These are phyloP conservation scores for Tenualosa ilisha DNA, from an alignment of 2,797 vertebrate species.

Conservation along the genomic window DNA sequence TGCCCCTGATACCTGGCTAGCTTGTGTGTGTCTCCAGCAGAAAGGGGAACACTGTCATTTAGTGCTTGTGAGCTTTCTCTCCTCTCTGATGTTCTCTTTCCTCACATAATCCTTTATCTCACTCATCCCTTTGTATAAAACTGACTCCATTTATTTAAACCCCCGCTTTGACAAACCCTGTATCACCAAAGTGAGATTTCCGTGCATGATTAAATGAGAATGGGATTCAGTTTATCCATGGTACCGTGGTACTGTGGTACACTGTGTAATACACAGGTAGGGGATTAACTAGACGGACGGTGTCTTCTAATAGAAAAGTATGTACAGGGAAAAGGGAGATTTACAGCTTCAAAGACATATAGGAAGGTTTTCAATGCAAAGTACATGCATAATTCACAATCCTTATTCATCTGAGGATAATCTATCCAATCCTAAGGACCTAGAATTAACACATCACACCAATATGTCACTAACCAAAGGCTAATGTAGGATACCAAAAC, in stretches of 20 bases:
- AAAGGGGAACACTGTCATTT: not conserved
- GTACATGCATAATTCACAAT: not conserved
- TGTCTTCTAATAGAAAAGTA: not conserved
- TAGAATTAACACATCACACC: not conserved
- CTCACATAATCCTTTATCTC: not conserved
- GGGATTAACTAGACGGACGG: not conserved
- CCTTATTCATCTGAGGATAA: not conserved
- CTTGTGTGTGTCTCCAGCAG: not conserved
- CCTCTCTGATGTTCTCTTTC: too few relatives aligned
- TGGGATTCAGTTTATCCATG: not conserved
- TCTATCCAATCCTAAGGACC: not conserved
- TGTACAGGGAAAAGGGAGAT: not conserved
- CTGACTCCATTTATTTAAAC: not conserved
- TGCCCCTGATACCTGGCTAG: not conserved
- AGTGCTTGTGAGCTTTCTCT: too few relatives aligned
- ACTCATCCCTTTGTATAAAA: not conserved
- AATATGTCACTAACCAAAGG: not conserved
- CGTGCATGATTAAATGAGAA: not conserved
- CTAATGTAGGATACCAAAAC: not conserved
- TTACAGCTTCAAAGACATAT: not conserved
- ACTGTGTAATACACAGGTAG: not conserved
- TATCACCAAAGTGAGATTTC: not conserved
- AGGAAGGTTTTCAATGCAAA: not conserved
- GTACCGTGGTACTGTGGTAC: not conserved
- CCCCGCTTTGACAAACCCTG: not conserved